A percentile compares a stretch with the other conserved stretches of the same genome.
These are phyloP conservation scores for Acanthosepion pharaonis DNA, from an alignment of 2,888 invertebrate species.

Conservation along the genomic window DNA sequence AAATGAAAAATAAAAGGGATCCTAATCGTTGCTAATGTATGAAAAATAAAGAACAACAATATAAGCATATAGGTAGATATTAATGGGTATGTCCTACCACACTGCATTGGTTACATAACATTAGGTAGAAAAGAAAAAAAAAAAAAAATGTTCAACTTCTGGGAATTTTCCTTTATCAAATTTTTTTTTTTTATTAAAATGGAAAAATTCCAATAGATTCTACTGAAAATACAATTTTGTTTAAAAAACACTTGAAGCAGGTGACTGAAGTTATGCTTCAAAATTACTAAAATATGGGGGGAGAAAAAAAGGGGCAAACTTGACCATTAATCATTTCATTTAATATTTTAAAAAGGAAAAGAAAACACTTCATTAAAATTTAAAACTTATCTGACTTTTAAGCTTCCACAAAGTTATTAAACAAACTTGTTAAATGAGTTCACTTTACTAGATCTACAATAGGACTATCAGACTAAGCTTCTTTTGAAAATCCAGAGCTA, in stretches of 20 bases:
- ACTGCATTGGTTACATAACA: neutral
- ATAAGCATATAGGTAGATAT: neutral
- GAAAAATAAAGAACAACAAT: neutral
- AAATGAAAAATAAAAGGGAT: neutral
- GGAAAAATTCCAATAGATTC: neutral
- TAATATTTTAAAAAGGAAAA: too few species aligned
- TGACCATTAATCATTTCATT: too few species aligned
- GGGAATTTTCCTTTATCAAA: neutral
- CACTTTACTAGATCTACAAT: too few species aligned
- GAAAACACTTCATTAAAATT: too few species aligned
- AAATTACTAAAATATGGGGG: neutral
- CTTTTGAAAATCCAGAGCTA: too few species aligned
- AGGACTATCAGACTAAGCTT: too few species aligned
- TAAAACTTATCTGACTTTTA: too few species aligned
- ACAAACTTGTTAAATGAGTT: too few species aligned
- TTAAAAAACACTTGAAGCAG: neutral
- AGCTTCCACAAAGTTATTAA: too few species aligned
- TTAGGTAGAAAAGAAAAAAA: too few species aligned
- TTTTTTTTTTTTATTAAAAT: neutral
- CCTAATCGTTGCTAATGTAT: neutral
- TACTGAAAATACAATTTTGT: neutral
- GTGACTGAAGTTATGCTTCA: conserved; percentile 6
- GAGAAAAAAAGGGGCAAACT: too few species aligned
- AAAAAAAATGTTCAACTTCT: neutral
- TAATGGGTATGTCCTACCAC: neutral